These are phyloP conservation scores for Amblyornis subalaris DNA, from an alignment of 2,113 vertebrate species.

Conservation along the genomic window DNA sequence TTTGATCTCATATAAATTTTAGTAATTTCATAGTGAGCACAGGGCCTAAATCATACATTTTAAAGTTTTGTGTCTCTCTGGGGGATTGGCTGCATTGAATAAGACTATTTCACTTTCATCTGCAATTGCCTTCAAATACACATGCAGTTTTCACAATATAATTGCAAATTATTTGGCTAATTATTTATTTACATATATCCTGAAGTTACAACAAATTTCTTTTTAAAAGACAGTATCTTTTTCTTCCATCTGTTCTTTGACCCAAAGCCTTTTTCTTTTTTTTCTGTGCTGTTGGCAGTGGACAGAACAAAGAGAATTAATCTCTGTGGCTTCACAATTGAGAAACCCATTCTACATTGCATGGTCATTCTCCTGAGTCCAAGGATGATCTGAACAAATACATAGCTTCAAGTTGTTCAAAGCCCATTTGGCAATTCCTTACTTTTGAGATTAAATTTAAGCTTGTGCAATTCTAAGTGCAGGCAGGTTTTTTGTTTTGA, in stretches of 20 bases:
- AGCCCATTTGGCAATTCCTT: neutral
- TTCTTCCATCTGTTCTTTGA: neutral
- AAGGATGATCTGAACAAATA: neutral
- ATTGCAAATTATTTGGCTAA: neutral
- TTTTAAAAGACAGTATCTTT: neutral
- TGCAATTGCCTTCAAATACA: neutral
- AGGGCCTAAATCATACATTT: neutral
- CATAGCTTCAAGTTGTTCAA: neutral
- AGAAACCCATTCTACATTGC: neutral
- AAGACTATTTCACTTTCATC: neutral
- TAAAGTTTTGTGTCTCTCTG: neutral
- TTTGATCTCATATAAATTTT: neutral
- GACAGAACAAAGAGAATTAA: neutral
- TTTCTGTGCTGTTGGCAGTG: neutral
- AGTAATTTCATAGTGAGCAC: neutral
- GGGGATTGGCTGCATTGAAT: neutral
- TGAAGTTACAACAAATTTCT: neutral
- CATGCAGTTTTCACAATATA: neutral
- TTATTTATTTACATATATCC: neutral
- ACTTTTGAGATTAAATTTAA: neutral
- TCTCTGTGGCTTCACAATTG: neutral
- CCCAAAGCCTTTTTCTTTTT: neutral
- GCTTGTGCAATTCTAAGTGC: neutral
- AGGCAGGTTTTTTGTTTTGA: neutral
- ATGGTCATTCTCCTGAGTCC: neutral